phyloP scores from a whole-genome alignment of 1,140 invertebrate genomes.

The Polypedilum vanderplanki region DNA sequence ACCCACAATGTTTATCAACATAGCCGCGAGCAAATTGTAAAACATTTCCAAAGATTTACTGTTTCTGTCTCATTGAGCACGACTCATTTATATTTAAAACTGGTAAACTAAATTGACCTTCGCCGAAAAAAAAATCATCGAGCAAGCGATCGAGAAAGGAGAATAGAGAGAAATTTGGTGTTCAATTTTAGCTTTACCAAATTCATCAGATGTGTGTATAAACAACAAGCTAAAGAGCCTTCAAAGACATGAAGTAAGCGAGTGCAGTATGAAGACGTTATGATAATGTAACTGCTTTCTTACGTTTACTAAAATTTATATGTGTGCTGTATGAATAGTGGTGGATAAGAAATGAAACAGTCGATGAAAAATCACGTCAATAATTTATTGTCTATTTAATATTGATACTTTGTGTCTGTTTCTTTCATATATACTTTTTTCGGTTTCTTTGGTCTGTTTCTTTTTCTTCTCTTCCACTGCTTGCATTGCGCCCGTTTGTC shows the following conservation, averaged over 20 bases:
- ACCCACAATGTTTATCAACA: slow-evolving; percentile 1
- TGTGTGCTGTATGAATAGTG: neutral
- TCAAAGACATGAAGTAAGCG: neutral
- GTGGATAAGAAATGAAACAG: slow-evolving; percentile 16
- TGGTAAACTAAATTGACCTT: slow-evolving; percentile 27
- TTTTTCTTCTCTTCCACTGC: neutral
- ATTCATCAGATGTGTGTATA: neutral
- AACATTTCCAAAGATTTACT: slow-evolving; percentile 6
- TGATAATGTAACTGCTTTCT: neutral
- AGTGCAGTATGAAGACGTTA: neutral
- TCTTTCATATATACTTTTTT: neutral
- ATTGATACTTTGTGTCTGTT: slow-evolving; percentile 26
- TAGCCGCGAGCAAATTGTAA: neutral
- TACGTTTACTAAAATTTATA: no score
- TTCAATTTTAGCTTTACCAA: slow-evolving; percentile 5
- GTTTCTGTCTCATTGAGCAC: neutral
- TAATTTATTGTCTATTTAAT: slow-evolving; percentile 28
- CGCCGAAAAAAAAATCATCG: neutral
- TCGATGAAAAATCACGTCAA: slow-evolving; percentile 24
- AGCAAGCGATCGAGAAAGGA: no score
- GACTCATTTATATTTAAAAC: no score
- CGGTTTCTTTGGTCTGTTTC: neutral
- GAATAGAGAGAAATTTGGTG: no score
- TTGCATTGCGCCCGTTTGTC: neutral
- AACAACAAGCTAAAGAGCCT: neutral